phyloP scores from a whole-genome alignment of 2,888 invertebrate genomes.

The Calephelis perditalis region DNA sequence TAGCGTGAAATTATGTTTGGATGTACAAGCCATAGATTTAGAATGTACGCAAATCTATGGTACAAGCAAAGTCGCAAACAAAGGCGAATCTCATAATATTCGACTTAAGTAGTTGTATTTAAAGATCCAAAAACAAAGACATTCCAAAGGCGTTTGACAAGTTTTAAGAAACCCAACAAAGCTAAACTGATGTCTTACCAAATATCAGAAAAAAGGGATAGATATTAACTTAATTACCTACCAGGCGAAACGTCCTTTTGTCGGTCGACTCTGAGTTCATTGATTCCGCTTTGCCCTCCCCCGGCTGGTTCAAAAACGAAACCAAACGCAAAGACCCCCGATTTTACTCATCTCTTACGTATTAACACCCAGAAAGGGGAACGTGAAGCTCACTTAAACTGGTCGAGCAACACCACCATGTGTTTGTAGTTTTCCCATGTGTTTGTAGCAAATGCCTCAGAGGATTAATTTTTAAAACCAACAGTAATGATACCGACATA shows the following conservation, averaged over 20 bases:
- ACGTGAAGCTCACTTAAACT: constrained; percentile 41
- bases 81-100: too few relatives aligned
- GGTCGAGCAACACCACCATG: constrained; percentile 57
- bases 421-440: constrained; percentile 68
- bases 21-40: too few relatives aligned
- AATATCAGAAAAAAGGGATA: constrained; percentile 44
- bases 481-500: constrained; percentile 29
- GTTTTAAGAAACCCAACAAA: constrained; percentile 15
- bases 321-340: constrained; percentile 45
- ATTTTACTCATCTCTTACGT: constrained; percentile 26
- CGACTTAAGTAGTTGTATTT: not conserved
- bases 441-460: constrained; percentile 44
- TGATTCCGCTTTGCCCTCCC: constrained; percentile 68
- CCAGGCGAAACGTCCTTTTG: constrained; percentile 70
- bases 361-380: constrained; percentile 30
- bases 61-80: too few relatives aligned
- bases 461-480: constrained; percentile 38
- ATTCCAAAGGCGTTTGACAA: constrained; percentile 1
- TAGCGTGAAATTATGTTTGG: too few relatives aligned
- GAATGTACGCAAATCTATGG: too few relatives aligned
- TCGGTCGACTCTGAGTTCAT: constrained; percentile 72
- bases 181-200: constrained; percentile 25
- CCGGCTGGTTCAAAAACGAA: constrained; percentile 45
- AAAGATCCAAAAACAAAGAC: not conserved
- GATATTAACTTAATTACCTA: constrained; percentile 75